Evolutionary conservation across 2,797 vertebrate genomes (phyloP).

Genomic region (Hoplostethus mediterraneus): DNA sequence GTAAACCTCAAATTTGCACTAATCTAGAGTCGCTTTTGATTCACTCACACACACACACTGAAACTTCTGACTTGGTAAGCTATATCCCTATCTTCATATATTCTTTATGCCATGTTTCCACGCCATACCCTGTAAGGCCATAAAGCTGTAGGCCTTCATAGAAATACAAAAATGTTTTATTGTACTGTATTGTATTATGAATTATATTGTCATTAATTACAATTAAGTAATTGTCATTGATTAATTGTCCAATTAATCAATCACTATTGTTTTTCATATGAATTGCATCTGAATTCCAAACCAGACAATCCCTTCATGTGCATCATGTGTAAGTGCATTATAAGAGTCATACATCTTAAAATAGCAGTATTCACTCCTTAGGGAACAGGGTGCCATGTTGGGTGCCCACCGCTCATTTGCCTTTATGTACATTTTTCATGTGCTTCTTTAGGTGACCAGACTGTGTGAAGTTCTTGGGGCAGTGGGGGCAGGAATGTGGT

Average conservation of each 20-base stretch:
- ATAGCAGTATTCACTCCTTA: background rate
- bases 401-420: background rate
- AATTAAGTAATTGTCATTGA: too few species aligned
- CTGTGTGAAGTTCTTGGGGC: slow-evolving; percentile 81
- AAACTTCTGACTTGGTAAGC: too few species aligned
- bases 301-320: background rate
- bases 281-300: background rate
- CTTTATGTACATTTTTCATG: slow-evolving; percentile 71
- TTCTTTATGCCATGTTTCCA: too few species aligned
- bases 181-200: too few species aligned
- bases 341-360: background rate
- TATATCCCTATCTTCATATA: too few species aligned
- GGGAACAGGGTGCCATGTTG: background rate
- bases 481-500: slow-evolving; percentile 81
- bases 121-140: background rate
- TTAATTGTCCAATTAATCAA: background rate
- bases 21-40: too few species aligned
- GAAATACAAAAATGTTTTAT: background rate
- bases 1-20: too few species aligned
- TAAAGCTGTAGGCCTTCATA: background rate
- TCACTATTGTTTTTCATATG: background rate
- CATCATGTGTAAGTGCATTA: background rate
- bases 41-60: too few species aligned
- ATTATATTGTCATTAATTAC: too few species aligned
- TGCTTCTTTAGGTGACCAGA: slow-evolving; percentile 84